These are phyloP conservation scores for Parnassius glacialis DNA, from an alignment of 2,888 invertebrate species.

Conservation along the genomic window DNA sequence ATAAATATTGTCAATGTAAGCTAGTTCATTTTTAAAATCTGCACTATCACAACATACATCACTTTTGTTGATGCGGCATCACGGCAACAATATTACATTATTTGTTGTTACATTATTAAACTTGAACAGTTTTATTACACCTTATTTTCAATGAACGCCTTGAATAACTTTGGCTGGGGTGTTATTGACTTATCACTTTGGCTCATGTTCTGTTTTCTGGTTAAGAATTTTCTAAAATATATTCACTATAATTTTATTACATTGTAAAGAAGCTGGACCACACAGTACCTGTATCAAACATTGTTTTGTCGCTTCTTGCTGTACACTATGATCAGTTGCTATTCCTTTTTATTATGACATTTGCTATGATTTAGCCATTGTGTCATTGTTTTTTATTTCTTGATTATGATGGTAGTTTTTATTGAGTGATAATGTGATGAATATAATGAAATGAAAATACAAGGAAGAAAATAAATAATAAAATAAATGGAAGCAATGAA, in stretches of 20 bases:
- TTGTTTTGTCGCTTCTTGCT: not conserved
- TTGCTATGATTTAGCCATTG: not conserved
- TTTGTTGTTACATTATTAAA: not conserved
- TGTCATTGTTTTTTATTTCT: no score
- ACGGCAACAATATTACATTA: not conserved
- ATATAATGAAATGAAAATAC: no score
- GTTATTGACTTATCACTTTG: conserved; percentile 1
- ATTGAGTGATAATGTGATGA: no score
- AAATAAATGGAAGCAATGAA: no score
- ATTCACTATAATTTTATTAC: not conserved
- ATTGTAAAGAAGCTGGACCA: not conserved
- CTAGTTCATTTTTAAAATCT: conserved; percentile 35
- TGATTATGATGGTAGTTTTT: no score
- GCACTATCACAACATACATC: conserved; percentile 54
- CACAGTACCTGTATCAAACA: not conserved
- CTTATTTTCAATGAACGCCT: not conserved
- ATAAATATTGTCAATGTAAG: conserved; percentile 31
- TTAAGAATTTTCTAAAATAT: not conserved
- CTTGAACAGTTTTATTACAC: not conserved
- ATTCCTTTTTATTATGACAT: not conserved
- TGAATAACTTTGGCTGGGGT: conserved; percentile 6
- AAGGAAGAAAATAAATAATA: no score
- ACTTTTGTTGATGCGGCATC: conserved; percentile 33
- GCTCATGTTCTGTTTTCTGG: not conserved
- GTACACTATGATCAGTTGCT: not conserved